Base-by-base conservation (phyloP, 2,888 invertebrate species). In the Axea sp. region DNA sequence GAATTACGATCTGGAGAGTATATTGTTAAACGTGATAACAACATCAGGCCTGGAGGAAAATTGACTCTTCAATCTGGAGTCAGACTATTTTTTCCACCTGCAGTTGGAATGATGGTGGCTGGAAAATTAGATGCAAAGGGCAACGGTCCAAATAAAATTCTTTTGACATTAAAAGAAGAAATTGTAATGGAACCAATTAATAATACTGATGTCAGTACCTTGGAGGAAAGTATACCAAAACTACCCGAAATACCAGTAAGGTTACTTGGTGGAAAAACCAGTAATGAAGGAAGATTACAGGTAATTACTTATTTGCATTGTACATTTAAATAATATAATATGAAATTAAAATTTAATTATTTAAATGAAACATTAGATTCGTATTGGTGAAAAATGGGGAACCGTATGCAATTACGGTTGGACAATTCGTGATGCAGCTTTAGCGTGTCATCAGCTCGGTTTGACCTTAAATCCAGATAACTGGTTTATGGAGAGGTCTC, bases 371-470 rank as follows among this genome's bases (percentile, higher is more conserved):
- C 89, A n/a, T n/a, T n/a, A 92, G 89, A 92, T 98, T 0, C 91
- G 93, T 81, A 89, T 98, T 4, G 92, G 94, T 67, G 94, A 93
- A 0, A 92, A 93, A 84, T 99, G 99, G 99, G 99, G 99, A 24
- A 98, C 98, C 0, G 96, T 99, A 0, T 99, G 99, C 85, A 96
- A 96, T 88, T 96, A 99, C 84, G 95, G 95, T 37, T 99, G 99
- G 98, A 97, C 94, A 35, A 93, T 96, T 11, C 90, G 92, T 33
- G 94, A 96, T 83, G 97, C 99, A 0, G 96, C 97, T 0, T 88
- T 99, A 41, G 97, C 96, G 0, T 99, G 99, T 83, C 95, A 98
- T 87, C 98, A 99, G 88, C 88, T 99, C 74, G 99, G 99, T 0
- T 90, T 96, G 72, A 95, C 95, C 0, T 90, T 98, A 8, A 97